Conservation (phyloP, 2,113 vertebrate species). For the Odocoileus hemionus region DNA sequence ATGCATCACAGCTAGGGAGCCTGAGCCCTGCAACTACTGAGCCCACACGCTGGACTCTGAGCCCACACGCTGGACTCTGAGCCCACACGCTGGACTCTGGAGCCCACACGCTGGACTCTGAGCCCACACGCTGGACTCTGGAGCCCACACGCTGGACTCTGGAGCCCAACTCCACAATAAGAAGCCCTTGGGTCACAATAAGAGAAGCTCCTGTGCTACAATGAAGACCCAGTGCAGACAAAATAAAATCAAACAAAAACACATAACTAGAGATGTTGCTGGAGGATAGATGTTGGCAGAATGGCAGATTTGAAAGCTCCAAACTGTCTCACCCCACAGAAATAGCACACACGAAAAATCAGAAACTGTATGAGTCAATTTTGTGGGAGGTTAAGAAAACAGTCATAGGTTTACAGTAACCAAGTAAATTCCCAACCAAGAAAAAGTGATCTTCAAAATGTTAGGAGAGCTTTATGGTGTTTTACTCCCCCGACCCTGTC, state of each 20-base stretch:
- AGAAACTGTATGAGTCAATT: background rate
- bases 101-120: too few species aligned
- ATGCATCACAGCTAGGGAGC: background rate
- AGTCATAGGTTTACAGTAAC: background rate
- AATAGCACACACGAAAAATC: background rate
- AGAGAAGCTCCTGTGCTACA: background rate
- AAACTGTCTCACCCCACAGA: background rate
- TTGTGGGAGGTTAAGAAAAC: background rate
- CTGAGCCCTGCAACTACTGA: background rate
- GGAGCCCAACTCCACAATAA: background rate
- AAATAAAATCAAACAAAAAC: background rate
- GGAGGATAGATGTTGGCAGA: background rate
- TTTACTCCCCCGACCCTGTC: background rate
- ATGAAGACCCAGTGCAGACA: background rate
- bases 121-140: background rate
- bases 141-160: background rate
- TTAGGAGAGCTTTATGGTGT: background rate
- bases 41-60: background rate
- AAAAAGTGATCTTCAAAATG: background rate
- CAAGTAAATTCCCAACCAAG: background rate
- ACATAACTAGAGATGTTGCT: background rate
- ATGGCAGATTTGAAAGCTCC: background rate
- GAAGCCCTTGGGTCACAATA: background rate
- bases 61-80: too few species aligned
- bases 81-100: background rate